A percentile compares a stretch with the other conserved stretches of the same genome.
Conservation (phyloP, 2,113 vertebrate genomes). For the Nannobrachium achirus region DNA sequence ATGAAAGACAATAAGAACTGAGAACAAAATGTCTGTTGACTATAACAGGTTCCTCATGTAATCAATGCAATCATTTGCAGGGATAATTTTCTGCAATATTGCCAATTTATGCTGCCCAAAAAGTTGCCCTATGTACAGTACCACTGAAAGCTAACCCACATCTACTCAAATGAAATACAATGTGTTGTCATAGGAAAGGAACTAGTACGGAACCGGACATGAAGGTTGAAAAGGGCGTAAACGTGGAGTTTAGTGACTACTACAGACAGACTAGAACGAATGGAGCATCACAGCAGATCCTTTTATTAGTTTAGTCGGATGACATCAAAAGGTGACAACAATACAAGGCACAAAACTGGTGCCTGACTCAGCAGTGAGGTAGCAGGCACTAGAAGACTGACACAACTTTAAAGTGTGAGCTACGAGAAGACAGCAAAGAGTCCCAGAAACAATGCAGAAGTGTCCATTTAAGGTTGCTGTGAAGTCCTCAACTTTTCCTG, state of each 20-base stretch:
- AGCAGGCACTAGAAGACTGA: constrained; percentile 33
- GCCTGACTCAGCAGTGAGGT: constrained; percentile 33
- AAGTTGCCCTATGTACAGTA: not conserved
- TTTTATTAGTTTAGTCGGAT: constrained; percentile 73
- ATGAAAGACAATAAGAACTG: too few species aligned
- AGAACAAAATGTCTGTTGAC: too few species aligned
- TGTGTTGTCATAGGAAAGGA: too few species aligned
- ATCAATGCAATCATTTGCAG: not conserved
- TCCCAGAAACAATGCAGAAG: constrained; percentile 51
- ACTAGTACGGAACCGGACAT: constrained; percentile 9
- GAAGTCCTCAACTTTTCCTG: constrained; percentile 29
- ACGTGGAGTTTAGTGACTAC: constrained; percentile 55
- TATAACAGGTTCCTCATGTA: not conserved
- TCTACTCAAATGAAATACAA: not conserved
- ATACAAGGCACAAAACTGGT: constrained; percentile 24
- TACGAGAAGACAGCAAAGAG: constrained; percentile 30
- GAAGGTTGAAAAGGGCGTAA: not conserved
- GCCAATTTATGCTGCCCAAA: not conserved
- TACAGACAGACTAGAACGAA: constrained; percentile 45
- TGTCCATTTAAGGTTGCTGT: constrained; percentile 39
- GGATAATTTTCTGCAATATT: not conserved
- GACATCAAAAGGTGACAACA: constrained; percentile 57
- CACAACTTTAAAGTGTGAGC: constrained; percentile 34
- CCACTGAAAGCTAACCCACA: not conserved
- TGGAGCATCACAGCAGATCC: constrained; percentile 63